Base-by-base conservation (phyloP, 2,797 vertebrate species). In the Pseudochirops cupreus region DNA sequence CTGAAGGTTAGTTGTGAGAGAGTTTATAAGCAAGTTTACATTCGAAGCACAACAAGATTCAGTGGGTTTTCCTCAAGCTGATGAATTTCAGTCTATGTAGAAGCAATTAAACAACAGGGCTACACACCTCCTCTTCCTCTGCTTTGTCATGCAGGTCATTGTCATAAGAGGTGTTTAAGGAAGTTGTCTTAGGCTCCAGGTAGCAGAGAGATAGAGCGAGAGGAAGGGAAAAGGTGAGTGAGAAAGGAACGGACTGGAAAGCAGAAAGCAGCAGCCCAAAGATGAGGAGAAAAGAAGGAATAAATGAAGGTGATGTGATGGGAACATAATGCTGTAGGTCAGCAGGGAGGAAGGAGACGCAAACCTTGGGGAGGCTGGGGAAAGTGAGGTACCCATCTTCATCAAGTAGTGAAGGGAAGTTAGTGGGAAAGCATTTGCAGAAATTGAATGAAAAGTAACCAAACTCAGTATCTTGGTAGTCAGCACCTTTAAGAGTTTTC, bases 131-230 rank as follows among this genome's bases (percentile, higher is more conserved):
- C 97, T 99, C 99, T 96, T 99, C 99, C 98, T 99, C 99, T 99
- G 98, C 96, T 98, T 98, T 97, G 97, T 98, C 98, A 98, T 97
- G 99, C 96, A 96, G 97, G 96, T 98, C 98, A 98, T 59, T 97
- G 97, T 98, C 98, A 97, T 53, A 98, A 95, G 95, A 96, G 98
- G 96, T 97, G 97, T 93, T 98, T 98, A 97, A 98, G 95, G 98
- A 91, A 59, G 99, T 98, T 57, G 98, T 98, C 97, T 99, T 98
- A 62, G 98, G 99, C 99, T 99, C 99, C 92, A 99, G 98, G 98
- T 99, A 99, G 98, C 99, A 99, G 96, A 99, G 99, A 93, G 99
- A 99, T 96, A 99, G 98, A 97, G 99, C 99, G 0, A 99, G 99
- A 98, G 99, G 99, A 97, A 99, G 98, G 96, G 99, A 99, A 98